These are phyloP conservation scores for Platycheirus rosarum DNA, from an alignment of 2,888 invertebrate genomes.

Conservation along the genomic window DNA sequence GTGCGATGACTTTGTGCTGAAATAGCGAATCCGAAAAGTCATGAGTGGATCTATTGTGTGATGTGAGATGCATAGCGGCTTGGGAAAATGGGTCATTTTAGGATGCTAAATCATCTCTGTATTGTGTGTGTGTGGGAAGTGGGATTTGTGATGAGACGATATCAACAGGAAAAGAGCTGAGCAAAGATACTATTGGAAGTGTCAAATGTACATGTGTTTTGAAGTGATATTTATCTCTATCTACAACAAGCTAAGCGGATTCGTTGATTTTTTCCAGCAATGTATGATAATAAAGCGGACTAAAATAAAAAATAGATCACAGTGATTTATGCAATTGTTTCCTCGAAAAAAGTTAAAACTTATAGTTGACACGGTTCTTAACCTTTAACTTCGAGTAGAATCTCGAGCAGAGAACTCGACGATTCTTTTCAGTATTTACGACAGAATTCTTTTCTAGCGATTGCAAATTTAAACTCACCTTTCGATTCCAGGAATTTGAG, in stretches of 20 bases:
- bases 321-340: too few species aligned
- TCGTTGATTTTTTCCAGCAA: neutral
- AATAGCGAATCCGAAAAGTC: conserved; percentile 37
- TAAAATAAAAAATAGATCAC: too few species aligned
- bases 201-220: neutral
- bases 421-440: too few species aligned
- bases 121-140: neutral
- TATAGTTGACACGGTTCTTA: too few species aligned
- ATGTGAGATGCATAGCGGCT: neutral
- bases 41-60: conserved; percentile 31
- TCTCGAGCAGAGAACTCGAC: too few species aligned
- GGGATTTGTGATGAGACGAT: conserved; percentile 19
- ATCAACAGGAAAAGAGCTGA: conserved; percentile 9
- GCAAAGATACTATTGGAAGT: neutral
- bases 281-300: too few species aligned
- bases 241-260: neutral
- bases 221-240: neutral
- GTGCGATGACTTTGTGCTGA: conserved; percentile 2
- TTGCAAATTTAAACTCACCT: too few species aligned
- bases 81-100: conserved; percentile 18
- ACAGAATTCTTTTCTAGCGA: too few species aligned
- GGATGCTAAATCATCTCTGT: conserved; percentile 13
- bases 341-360: too few species aligned
- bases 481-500: too few species aligned
- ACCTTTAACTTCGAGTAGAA: too few species aligned